A percentile compares a stretch with the other conserved stretches of the same genome.
Conservation (phyloP, 1,140 invertebrate species). For the Drosophila pachea region DNA sequence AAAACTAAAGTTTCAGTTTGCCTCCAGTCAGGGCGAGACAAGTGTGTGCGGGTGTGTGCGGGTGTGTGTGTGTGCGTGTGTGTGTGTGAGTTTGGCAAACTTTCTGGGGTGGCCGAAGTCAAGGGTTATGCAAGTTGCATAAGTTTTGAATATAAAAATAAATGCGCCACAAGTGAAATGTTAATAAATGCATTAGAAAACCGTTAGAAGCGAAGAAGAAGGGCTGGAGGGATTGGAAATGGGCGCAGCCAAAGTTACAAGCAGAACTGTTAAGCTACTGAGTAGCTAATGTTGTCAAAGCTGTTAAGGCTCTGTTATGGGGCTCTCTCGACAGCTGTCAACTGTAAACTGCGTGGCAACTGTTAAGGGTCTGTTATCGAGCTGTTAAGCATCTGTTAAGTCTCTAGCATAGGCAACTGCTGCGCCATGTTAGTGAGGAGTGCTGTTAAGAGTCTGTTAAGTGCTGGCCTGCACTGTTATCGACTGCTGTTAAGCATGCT, state of each 20-base stretch:
- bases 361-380: too few species aligned
- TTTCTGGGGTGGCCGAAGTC: slow-evolving; percentile 13
- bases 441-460: too few species aligned
- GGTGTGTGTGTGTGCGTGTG: neutral
- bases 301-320: neutral
- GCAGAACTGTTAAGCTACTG: neutral
- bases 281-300: neutral
- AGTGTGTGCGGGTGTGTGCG: neutral
- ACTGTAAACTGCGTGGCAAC: too few species aligned
- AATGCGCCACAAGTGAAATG: slow-evolving; percentile 1
- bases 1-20: slow-evolving; percentile 38
- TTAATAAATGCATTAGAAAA: neutral
- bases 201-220: neutral
- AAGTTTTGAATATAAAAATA: slow-evolving; percentile 3
- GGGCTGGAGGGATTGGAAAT: too few species aligned
- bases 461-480: too few species aligned
- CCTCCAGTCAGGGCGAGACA: neutral
- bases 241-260: neutral
- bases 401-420: too few species aligned
- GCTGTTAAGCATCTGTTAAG: too few species aligned
- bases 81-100: slow-evolving; percentile 7
- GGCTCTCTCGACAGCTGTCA: neutral
- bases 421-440: too few species aligned
- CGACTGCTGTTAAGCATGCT: too few species aligned
- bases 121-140: slow-evolving; percentile 11